phyloP scores from a whole-genome alignment of 1,140 invertebrate species.

The Neoseiulus cucumeris region DNA sequence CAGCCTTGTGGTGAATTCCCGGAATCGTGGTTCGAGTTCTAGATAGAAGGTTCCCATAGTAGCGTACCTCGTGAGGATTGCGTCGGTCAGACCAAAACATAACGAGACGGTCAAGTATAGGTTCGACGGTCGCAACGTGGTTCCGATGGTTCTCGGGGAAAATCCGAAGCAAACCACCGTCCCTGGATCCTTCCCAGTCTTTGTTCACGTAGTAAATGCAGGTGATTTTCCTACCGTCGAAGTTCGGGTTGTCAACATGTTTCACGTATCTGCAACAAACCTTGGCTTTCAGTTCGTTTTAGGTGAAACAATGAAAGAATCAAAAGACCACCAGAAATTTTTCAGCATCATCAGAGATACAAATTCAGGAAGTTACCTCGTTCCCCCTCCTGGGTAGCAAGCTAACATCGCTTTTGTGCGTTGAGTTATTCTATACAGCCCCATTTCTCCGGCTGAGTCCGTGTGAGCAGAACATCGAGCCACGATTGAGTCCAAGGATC shows the following conservation, averaged over 20 bases:
- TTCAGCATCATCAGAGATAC: background rate
- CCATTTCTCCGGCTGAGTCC: background rate
- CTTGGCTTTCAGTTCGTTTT: background rate
- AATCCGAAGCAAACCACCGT: slow-evolving; percentile 55
- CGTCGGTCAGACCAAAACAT: slow-evolving; percentile 94
- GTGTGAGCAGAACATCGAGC: background rate
- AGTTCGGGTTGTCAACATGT: slow-evolving; percentile 92
- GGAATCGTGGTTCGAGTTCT: too few species aligned
- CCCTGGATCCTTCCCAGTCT: slow-evolving; percentile 27
- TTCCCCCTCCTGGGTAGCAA: background rate
- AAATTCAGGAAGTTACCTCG: background rate
- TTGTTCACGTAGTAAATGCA: slow-evolving; percentile 90
- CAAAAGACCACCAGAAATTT: background rate
- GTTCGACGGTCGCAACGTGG: slow-evolving; percentile 73
- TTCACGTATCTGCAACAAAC: slow-evolving; percentile 46
- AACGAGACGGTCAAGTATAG: slow-evolving; percentile 71
- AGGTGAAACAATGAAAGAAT: background rate
- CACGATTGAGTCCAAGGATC: background rate
- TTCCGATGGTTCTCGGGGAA: slow-evolving; percentile 63
- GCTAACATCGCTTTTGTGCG: slow-evolving; percentile 5
- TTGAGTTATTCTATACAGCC: background rate
- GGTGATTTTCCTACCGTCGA: slow-evolving; percentile 72
- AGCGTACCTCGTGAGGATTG: slow-evolving; percentile 84
- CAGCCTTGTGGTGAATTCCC: too few species aligned
- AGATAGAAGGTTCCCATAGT: too few species aligned